These are phyloP conservation scores for Lanius collurio DNA, from an alignment of 2,113 vertebrate genomes.

Conservation along the genomic window DNA sequence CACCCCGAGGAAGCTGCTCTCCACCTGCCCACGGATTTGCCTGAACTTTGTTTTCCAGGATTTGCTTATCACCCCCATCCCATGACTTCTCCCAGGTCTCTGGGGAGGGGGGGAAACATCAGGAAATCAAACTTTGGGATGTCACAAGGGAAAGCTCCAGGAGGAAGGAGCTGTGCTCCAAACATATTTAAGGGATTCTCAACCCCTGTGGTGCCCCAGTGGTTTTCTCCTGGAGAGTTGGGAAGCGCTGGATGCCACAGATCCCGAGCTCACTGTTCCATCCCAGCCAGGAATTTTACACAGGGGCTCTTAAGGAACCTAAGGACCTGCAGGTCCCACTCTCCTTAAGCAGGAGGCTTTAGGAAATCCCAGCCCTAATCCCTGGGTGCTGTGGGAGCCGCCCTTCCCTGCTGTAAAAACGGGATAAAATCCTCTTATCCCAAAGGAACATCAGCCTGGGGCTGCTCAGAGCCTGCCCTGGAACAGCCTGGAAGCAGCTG, in stretches of 20 bases:
- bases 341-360: neutral
- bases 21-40: neutral
- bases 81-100: neutral
- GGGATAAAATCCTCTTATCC: neutral
- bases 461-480: neutral
- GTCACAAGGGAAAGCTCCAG: neutral
- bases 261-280: accelerated
- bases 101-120: neutral
- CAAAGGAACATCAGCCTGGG: accelerated
- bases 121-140: neutral
- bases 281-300: neutral
- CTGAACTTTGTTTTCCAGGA: slow-evolving; percentile 6
- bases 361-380: slow-evolving; percentile 32
- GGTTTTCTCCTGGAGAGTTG: neutral
- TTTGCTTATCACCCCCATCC: neutral
- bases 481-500: neutral
- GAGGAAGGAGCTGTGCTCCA: neutral
- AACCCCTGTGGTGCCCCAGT: accelerated
- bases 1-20: neutral
- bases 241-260: accelerated
- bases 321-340: neutral
- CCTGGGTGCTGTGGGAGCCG: neutral
- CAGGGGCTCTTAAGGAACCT: neutral
- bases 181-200: neutral
- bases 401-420: neutral